These are phyloP conservation scores for Drosophila ambigua DNA, from an alignment of 1,140 invertebrate genomes.

Conservation along the genomic window DNA sequence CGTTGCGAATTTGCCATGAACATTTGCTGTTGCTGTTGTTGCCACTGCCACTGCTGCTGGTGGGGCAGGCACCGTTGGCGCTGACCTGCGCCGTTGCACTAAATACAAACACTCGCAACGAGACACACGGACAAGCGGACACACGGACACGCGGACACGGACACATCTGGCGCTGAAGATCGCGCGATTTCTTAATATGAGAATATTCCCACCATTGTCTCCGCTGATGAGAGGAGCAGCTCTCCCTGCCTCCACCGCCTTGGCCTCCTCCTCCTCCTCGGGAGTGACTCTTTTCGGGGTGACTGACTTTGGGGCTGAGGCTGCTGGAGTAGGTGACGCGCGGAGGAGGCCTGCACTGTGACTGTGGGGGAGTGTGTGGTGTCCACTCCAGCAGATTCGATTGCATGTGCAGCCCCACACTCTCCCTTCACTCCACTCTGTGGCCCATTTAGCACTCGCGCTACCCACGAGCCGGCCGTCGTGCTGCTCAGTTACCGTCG, in stretches of 20 bases:
- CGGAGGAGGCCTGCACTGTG: too few species aligned
- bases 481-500: too few species aligned
- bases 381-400: slow-evolving; percentile 65
- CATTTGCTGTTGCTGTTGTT: slow-evolving; percentile 39
- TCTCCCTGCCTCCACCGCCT: slow-evolving; percentile 2
- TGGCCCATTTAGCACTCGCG: slow-evolving; percentile 74
- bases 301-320: slow-evolving; percentile 36
- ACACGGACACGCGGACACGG: slow-evolving; percentile 46
- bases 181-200: slow-evolving; percentile 83
- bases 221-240: slow-evolving; percentile 34
- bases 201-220: slow-evolving; percentile 84
- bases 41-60: slow-evolving; percentile 25
- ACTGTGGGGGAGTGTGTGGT: slow-evolving; percentile 28
- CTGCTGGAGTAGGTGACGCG: slow-evolving; percentile 38
- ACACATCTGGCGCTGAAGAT: slow-evolving; percentile 79
- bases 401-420: slow-evolving; percentile 54
- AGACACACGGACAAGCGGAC: slow-evolving; percentile 27
- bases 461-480: slow-evolving; percentile 64
- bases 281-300: slow-evolving; percentile 28
- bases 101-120: slow-evolving; percentile 67
- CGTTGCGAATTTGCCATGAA: slow-evolving; percentile 81
- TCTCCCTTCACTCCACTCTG: background rate
- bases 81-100: slow-evolving; percentile 78
- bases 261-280: slow-evolving; percentile 12
- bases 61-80: slow-evolving; percentile 30